Base-by-base conservation (phyloP, 1,140 invertebrate species). In the Caenorhabditis inopinata region DNA sequence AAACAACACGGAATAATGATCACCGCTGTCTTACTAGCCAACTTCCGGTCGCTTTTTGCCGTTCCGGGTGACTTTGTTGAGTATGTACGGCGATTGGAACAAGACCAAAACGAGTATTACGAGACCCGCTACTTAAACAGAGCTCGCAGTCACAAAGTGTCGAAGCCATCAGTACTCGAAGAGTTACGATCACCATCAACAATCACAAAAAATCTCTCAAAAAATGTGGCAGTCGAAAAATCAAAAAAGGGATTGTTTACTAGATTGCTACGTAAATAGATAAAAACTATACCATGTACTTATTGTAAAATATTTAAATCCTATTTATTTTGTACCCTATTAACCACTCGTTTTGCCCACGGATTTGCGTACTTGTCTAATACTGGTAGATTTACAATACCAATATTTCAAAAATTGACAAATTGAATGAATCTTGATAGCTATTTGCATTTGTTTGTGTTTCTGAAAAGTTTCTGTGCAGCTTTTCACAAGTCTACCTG, bases 1-100 rank as follows among this genome's bases (percentile, higher is more conserved):
- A 68, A 68, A 18, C 58, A 68, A 38, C 58, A 68, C 9, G 58
- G 58, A 68, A 68, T 68, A 32, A 29, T 68, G 1, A 68, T 68
- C 12, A 68, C 58, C 14, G 58, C 58, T 7, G 58, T 68, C 6
- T 21, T 68, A 1, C 32, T 68, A 1, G 58, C 58, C 1, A 68
- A 68, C 25, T 35, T 16, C 18, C 58, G 32, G 9, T 32, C 58
- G 11, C 32, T 68, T 21, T 68, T 68, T 27, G 58, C 58, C 12
- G 32, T 68, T 38, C 58, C 58, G 1, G 58, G 23, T 29, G 29
- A 38, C 7, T 68, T 68, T 42, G 32, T 68, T n/a, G 58, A 68
- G 21, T 18, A 32, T 18, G 58, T 68, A 4, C 14, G n/a, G 21
- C 14, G 25, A 38, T 42, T 68, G 58, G 58, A 68, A 38, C 23